A percentile compares a stretch with the other conserved stretches of the same genome.
These are phyloP conservation scores for Schizothorax lantsangensis DNA, from an alignment of 2,797 vertebrate species.

Conservation along the genomic window DNA sequence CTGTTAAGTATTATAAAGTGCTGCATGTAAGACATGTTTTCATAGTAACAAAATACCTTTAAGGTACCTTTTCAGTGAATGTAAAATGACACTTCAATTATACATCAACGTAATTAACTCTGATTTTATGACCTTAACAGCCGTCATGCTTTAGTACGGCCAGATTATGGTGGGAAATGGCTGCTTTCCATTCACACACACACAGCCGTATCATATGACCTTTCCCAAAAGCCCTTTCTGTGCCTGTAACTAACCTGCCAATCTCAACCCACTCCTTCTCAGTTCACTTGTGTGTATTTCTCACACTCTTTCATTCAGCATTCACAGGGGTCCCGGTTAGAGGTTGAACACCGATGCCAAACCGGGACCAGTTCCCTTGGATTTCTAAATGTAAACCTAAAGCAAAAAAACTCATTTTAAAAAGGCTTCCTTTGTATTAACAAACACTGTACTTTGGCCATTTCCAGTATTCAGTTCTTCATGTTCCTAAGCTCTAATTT, in stretches of 20 bases:
- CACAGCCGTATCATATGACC: slow-evolving; percentile 38
- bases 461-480: neutral
- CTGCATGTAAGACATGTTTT: slow-evolving; percentile 9
- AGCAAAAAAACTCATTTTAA: neutral
- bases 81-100: slow-evolving; percentile 23
- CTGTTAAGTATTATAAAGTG: neutral
- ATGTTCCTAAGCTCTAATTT: neutral
- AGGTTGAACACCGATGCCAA: slow-evolving; percentile 24
- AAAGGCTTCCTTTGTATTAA: neutral
- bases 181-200: slow-evolving; percentile 31
- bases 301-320: slow-evolving; percentile 44
- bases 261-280: slow-evolving; percentile 29
- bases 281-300: slow-evolving; percentile 34
- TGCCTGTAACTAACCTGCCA: slow-evolving; percentile 46
- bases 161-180: slow-evolving; percentile 44
- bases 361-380: neutral
- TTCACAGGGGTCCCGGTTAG: slow-evolving; percentile 34
- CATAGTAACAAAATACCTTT: neutral
- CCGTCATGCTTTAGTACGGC: slow-evolving; percentile 5
- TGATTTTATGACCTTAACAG: slow-evolving; percentile 16
- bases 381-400: slow-evolving; percentile 28
- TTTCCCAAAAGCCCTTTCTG: slow-evolving; percentile 52
- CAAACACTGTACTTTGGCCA: neutral
- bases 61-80: slow-evolving; percentile 19
- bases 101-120: slow-evolving; percentile 1